phyloP scores from a whole-genome alignment of 2,113 vertebrate species.

The Solenodon paradoxus region DNA sequence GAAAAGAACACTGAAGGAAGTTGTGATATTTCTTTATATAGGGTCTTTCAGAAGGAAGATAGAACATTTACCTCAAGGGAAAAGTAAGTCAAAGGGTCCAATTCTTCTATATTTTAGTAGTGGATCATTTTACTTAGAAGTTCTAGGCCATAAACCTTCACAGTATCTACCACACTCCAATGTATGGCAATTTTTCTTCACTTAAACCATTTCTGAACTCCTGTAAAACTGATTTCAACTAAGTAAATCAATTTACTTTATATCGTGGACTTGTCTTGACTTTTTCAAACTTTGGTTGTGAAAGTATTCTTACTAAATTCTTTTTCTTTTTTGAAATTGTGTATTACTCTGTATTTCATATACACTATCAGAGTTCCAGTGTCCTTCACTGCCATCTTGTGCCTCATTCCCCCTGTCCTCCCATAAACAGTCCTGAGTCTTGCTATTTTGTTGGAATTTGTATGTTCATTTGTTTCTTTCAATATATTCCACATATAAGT shows the following conservation, averaged over 20 bases:
- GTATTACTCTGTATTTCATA: no score
- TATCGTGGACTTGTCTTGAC: neutral
- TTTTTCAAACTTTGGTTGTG: neutral
- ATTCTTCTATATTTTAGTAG: neutral
- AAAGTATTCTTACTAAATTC: conserved; percentile 35
- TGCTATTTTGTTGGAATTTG: no score
- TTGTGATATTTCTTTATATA: conserved; percentile 51
- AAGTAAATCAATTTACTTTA: neutral
- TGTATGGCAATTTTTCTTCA: neutral
- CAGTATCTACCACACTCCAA: neutral
- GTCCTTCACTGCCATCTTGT: no score
- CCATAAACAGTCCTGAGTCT: no score
- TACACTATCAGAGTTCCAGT: no score
- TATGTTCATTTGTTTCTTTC: no score
- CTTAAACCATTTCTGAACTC: neutral
- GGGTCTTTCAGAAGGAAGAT: conserved; percentile 38
- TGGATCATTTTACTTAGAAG: neutral
- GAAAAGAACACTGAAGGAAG: conserved; percentile 66
- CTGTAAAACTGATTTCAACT: conserved; percentile 19
- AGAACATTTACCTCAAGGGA: neutral
- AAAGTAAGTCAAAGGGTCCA: neutral
- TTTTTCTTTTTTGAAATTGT: no score
- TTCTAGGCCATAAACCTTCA: neutral
- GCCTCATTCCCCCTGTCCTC: no score
- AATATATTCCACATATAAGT: no score